Base-by-base conservation (phyloP, 2,797 vertebrate genomes). In the Percopsis omiscomaycus region DNA sequence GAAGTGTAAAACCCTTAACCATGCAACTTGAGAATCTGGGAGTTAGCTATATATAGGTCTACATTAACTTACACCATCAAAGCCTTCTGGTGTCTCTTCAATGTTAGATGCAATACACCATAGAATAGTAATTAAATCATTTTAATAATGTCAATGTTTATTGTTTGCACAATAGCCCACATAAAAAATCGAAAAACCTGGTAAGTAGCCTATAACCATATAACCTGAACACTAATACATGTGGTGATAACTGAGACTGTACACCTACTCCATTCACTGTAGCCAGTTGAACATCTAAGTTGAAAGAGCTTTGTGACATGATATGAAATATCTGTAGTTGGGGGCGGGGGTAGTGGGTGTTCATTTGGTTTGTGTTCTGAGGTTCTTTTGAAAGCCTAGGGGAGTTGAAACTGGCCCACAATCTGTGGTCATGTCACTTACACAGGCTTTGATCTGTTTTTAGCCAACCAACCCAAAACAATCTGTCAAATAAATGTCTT, bases 401-500 rank as follows among this genome's bases (percentile, higher is more conserved):
- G 22, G 83, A 78, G 46, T 48, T 69, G 15, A 76, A 64, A 55
- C 62, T 66, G 55, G 30, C 60, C 44, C 59, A 49, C 55, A 57
- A 54, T 66, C 52, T 13, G 55, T 48, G 3, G 44, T 61, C 66
- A 74, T 66, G 75, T 74, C 81, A 74, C 65, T 59, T 27, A 16
- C n/a, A 27, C 46, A 55, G 69, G 64, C 71, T 80, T 81, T 85
- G 75, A 82, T 88, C 87, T 88, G 59, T 89, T 91, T 91, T 91
- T 90, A 91, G 88, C 82, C 78, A 78, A 79, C 67, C 50, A 71
- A 74, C 77, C 80, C 80, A 84, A 90, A 89, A 87, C 88, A 86
- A 84, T 77, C 72, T 66, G 82, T 87, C 87, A 81, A 71, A 71
- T 45, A 42, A 22, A 22, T 22, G 54, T 70, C 78, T 76, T 79